phyloP scores from a whole-genome alignment of 2,888 invertebrate genomes.

The Aethes cnicana region DNA sequence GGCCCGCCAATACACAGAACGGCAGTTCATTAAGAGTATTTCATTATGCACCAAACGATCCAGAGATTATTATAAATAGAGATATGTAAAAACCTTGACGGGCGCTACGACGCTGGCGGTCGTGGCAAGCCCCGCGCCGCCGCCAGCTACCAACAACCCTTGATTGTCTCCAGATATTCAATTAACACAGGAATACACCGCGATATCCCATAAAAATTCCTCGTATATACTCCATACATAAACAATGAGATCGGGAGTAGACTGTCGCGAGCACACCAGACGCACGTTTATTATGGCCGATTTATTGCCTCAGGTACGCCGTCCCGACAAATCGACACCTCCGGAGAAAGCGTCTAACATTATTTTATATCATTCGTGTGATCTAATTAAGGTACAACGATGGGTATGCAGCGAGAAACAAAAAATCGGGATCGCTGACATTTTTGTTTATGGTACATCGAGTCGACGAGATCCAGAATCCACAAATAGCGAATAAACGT shows the following conservation, averaged over 20 bases:
- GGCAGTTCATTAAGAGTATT: constrained; percentile 79
- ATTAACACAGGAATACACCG: constrained; percentile 62
- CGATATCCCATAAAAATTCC: constrained; percentile 75
- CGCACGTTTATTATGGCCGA: constrained; percentile 79
- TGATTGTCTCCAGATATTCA: constrained; percentile 59
- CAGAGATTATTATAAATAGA: constrained; percentile 79
- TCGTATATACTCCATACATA: constrained; percentile 80
- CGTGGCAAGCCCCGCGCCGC: constrained; percentile 47
- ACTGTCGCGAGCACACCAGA: constrained; percentile 75
- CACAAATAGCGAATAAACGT: constrained; percentile 81
- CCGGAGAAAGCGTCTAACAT: constrained; percentile 71
- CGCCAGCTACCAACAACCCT: constrained; percentile 46
- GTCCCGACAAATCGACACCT: constrained; percentile 51
- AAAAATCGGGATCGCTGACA: constrained; percentile 83
- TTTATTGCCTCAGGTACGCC: constrained; percentile 66
- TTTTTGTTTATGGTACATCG: constrained; percentile 84
- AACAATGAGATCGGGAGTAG: constrained; percentile 82
- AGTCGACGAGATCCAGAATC: constrained; percentile 76
- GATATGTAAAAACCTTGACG: constrained; percentile 72
- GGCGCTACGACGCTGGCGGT: constrained; percentile 56
- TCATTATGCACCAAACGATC: constrained; percentile 78
- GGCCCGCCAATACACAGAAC: constrained; percentile 75
- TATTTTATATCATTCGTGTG: constrained; percentile 79
- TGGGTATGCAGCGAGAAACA: constrained; percentile 80
- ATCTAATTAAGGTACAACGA: constrained; percentile 78